Base-by-base conservation (phyloP, 2,113 vertebrate species). In the Oncorhynchus masou region DNA sequence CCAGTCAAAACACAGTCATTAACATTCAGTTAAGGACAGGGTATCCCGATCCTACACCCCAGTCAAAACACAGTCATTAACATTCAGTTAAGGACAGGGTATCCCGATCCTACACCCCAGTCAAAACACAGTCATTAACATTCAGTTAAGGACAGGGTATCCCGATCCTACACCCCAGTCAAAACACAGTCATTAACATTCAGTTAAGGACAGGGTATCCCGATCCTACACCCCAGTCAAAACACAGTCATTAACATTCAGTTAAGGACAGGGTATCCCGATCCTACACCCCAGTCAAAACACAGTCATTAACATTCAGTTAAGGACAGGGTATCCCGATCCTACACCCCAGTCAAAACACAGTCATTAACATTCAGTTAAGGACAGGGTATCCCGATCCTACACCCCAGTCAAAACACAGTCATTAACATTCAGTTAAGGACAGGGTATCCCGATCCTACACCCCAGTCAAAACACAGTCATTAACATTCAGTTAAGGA, bases 361-460 rank as follows among this genome's bases (percentile, higher is more conserved):
- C n/a, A 66, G n/a, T 12, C 48, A 49, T 49, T 49, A 49, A 34
- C 31, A 34, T 34, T 34, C 31, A 6, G 31, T 1, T 87, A 97
- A 85, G 0, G 95, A 96, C 84, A 99, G 94, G 74, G 81, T 88
- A 16, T 95, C 96, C 74, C 96, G 89, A 81, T 99, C 97, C 97
- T 99, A 81, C 65, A 85, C 7, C 19, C 66, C 22, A 73, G 9
- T 15, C 20, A 65, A 73, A 59, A 67, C 11, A 34, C 7, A 66
- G n/a, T 12, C 48, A 49, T 49, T 49, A 49, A 34, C 31, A 34
- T 34, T 34, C 31, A 6, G 31, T 1, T 87, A 97, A 85, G 0
- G 95, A 96, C 84, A 99, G 94, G 74, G 81, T 88, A 16, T 95
- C 96, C 74, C 96, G 89, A 80, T 99, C 97, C 97, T 99, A 81